phyloP scores from a whole-genome alignment of 2,113 vertebrate genomes.

The Anser cygnoides region DNA sequence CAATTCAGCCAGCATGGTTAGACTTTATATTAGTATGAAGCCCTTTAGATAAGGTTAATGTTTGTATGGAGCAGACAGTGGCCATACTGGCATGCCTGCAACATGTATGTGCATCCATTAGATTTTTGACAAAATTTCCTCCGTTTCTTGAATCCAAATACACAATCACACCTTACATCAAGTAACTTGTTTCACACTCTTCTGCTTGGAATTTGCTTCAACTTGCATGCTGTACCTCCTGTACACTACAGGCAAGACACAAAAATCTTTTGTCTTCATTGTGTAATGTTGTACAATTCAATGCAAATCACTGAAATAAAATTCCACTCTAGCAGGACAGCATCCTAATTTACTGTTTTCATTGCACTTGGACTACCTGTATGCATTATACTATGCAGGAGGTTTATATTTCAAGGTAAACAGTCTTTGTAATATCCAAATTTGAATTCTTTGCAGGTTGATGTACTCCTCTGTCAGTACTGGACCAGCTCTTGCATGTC shows the following conservation, averaged over 20 bases:
- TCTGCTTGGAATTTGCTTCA: not conserved
- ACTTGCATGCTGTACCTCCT: not conserved
- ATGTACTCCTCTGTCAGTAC: not conserved
- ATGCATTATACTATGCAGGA: not conserved
- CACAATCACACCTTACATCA: not conserved
- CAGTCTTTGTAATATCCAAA: not conserved
- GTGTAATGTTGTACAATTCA: not conserved
- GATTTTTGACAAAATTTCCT: not conserved
- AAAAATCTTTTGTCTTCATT: not conserved
- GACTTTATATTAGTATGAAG: not conserved
- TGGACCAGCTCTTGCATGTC: not conserved
- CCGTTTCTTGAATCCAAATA: not conserved
- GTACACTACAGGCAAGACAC: not conserved
- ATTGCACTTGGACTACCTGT: not conserved
- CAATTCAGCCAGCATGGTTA: not conserved
- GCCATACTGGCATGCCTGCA: not conserved
- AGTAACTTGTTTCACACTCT: not conserved
- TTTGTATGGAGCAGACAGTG: not conserved
- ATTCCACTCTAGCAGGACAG: not conserved
- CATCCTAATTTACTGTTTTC: not conserved
- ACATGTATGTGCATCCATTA: fast-evolving
- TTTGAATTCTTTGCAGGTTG: not conserved
- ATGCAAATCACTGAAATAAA: not conserved
- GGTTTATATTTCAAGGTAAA: not conserved
- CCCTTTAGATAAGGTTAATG: not conserved